Conservation (phyloP, 2,113 vertebrate genomes). For the Lathamus discolor region DNA sequence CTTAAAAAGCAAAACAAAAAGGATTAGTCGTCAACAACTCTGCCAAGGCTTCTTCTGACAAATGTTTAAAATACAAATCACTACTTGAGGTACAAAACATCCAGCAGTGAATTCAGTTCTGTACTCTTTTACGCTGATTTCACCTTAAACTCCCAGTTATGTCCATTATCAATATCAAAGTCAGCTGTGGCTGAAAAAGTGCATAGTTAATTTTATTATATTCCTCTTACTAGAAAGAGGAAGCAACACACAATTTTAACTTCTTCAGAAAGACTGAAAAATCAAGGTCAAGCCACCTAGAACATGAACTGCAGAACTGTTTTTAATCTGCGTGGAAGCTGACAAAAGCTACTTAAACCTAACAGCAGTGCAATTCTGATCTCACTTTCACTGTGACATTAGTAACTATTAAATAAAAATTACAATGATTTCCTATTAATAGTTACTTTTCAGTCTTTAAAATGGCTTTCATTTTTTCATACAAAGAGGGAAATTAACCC, state of each 20-base stretch:
- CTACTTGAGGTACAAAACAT: background rate
- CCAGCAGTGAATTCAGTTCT: background rate
- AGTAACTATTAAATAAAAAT: background rate
- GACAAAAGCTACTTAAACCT: background rate
- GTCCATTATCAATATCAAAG: background rate
- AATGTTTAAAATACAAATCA: background rate
- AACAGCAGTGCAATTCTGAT: background rate
- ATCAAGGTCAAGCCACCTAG: background rate
- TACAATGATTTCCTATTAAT: background rate
- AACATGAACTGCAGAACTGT: background rate
- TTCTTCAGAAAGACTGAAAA: background rate
- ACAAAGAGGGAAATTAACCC: background rate
- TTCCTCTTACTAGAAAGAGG: background rate
- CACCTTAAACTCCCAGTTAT: background rate
- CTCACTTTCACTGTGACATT: background rate
- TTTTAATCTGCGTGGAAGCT: background rate
- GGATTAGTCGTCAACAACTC: background rate
- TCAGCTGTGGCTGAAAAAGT: background rate
- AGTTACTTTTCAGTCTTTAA: background rate
- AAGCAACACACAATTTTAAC: background rate
- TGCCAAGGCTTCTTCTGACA: background rate
- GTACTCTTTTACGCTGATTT: background rate
- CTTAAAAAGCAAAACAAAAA: conserved; percentile 61
- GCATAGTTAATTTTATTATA: background rate
- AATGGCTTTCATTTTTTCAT: background rate